Base-by-base conservation (phyloP, 2,888 invertebrate genomes). In the Esperia sulphurella region DNA sequence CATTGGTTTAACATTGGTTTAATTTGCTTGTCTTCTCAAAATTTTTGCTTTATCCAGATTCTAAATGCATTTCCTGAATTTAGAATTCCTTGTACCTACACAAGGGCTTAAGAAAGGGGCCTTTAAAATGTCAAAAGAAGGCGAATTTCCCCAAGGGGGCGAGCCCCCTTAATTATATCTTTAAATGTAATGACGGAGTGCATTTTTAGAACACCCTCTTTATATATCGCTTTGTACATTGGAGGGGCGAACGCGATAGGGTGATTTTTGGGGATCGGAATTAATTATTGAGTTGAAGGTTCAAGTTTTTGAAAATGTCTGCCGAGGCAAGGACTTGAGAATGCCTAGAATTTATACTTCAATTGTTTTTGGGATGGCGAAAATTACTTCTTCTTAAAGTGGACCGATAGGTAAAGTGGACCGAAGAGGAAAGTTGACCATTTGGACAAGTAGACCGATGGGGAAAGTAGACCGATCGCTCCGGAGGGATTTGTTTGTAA, bases 101-200 rank as follows among this genome's bases (percentile, higher is more conserved):
- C 14, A 28, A 29, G 51, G 77, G 76, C 67, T 75, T 78, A 83
- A 84, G 83, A 82, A 83, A 79, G 79, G 84, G 84, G 79, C 69
- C 78, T 81, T 83, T 85, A 83, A 88, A 88, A 88, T 78, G 85
- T 83, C 85, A 81, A 88, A 88, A 88, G 87, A 88, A 88, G 85
- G 80, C 78, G 77, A 79, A 76, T 80, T 83, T 83, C 84, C 83
- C 76, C 65, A 63, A 79, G 79, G 86, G 83, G 70, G 76, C 71
- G 63, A 13, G 69, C 81, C 82, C 82, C 82, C 81, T 85, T 86
- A 87, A 88, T 88, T 88, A 88, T 85, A 87, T 87, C 83, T 88
- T 87, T 85, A 85, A 88, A 87, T 86, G 85, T 82, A 77, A 83
- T 78, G 85, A 83, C 82, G 81, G 83, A 84, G 81, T 87, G 83